These are phyloP conservation scores for Drosophila bocqueti DNA, from an alignment of 1,140 invertebrate genomes.

Conservation along the genomic window DNA sequence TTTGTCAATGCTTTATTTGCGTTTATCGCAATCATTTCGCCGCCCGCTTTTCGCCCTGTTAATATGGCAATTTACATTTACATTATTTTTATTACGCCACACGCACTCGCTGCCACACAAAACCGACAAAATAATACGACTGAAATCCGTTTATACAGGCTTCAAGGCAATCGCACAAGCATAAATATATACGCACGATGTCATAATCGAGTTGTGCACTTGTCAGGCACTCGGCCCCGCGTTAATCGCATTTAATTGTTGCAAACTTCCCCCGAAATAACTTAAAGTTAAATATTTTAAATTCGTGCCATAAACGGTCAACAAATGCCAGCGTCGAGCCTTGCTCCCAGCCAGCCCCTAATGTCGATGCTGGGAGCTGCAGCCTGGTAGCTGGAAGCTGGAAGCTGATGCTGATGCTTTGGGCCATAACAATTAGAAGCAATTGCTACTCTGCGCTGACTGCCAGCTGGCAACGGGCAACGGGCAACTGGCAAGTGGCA, in stretches of 20 bases:
- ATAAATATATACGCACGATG: slow-evolving; percentile 35
- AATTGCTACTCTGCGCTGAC: slow-evolving; percentile 70
- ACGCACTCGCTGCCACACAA: slow-evolving; percentile 1
- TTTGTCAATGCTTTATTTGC: slow-evolving; percentile 79
- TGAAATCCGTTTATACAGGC: slow-evolving; percentile 53
- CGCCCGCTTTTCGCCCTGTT: slow-evolving; percentile 59
- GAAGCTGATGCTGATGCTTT: slow-evolving; percentile 37
- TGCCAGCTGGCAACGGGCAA: slow-evolving; percentile 30
- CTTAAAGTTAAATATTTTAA: slow-evolving; percentile 64
- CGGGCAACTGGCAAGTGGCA: slow-evolving; percentile 32
- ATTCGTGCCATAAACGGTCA: slow-evolving; percentile 42
- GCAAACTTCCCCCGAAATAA: not conserved
- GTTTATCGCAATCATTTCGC: slow-evolving; percentile 75
- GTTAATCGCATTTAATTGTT: slow-evolving; percentile 71
- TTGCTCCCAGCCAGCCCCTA: slow-evolving; percentile 6
- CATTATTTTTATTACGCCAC: slow-evolving; percentile 73
- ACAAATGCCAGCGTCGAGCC: slow-evolving; percentile 21
- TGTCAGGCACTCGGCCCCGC: slow-evolving; percentile 30
- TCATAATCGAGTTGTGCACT: slow-evolving; percentile 62
- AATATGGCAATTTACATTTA: slow-evolving; percentile 83
- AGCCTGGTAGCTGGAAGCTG: not conserved
- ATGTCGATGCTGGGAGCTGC: slow-evolving; percentile 2
- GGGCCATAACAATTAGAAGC: slow-evolving; percentile 77
- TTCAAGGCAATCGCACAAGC: not conserved
- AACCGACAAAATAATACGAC: slow-evolving; percentile 18